Evolutionary conservation across 2,888 invertebrate genomes (phyloP), one percentile per base, ranked within the genome.

Genomic region (Drosophila atroscutellata): DNA sequence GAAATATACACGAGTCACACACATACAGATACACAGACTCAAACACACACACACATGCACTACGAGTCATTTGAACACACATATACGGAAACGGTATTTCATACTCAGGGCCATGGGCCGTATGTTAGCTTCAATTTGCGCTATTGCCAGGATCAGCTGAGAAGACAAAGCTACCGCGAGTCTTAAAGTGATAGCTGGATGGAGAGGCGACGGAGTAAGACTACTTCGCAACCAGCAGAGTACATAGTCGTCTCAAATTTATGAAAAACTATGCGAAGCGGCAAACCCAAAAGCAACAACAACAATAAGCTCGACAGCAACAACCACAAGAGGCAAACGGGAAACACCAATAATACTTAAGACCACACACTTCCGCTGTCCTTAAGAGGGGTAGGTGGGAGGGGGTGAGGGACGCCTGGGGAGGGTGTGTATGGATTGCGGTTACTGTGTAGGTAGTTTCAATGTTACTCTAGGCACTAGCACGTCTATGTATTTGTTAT

Each of bases 321-420:
- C 37, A 75, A 37, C 56, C 64, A 36, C 28, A 62, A 52, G 66
- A 34, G 55, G 64, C 71, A 62, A 64, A 58, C 55, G 64, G 42
- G 65, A 65, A 65, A 77, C 60, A 76, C 72, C 73, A 81, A 81
- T 81, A 81, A 81, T 81, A 78, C 81, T 76, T 73, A 73, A 64
- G 70, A 73, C 75, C 76, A 59, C 65, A 62, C 50, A 47, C 56
- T 13, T 3, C 6, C 5, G 2, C 20, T 20, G 42, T 2, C 0
- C 20, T 13, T 20, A 20, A 20, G 13, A 13, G 13, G 34, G 13
- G 13, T 32, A 6, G 49, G n/a, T 24, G 30, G 30, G 1, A 32
- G 3, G 9, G 4, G 4, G 34, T 13, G 18, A 18, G 26, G 13
- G 13, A 34, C 4, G 13, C 4, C 1, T 13, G 34, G 13, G 34